phyloP scores from a whole-genome alignment of 2,113 vertebrate genomes.

The Nipponia nippon region DNA sequence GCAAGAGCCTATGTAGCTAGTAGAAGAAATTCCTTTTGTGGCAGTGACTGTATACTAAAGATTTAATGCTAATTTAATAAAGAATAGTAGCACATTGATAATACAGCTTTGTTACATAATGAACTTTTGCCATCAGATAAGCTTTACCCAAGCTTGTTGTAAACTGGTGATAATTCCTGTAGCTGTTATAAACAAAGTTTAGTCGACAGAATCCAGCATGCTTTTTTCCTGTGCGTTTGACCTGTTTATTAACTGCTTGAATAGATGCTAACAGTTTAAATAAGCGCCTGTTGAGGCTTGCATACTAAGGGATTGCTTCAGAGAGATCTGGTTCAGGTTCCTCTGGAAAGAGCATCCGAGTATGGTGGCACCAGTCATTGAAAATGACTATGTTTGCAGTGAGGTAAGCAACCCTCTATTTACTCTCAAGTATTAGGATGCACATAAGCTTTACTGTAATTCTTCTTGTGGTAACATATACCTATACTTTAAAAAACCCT shows the following conservation, averaged over 20 bases:
- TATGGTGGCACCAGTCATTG: neutral
- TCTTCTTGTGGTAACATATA: neutral
- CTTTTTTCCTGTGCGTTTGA: neutral
- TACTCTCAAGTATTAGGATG: neutral
- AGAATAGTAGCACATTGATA: neutral
- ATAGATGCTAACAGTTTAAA: neutral
- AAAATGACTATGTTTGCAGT: neutral
- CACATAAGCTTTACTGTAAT: neutral
- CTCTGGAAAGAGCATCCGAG: neutral
- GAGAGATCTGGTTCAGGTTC: neutral
- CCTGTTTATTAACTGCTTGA: neutral
- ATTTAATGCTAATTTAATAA: slow-evolving; percentile 36
- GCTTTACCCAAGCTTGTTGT: neutral
- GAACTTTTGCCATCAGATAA: neutral
- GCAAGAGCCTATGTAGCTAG: slow-evolving; percentile 44
- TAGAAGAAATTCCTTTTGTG: slow-evolving; percentile 86
- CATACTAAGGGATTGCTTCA: neutral
- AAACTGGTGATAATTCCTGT: neutral
- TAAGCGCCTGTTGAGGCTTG: neutral
- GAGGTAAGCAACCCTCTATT: neutral
- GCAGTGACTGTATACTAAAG: slow-evolving; percentile 55
- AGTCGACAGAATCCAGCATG: neutral
- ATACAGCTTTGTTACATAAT: neutral
- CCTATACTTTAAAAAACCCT: neutral
- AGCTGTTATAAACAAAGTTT: neutral